Evolutionary conservation across 2,797 vertebrate species (phyloP).

Genomic region (Crenichthys baileyi): DNA sequence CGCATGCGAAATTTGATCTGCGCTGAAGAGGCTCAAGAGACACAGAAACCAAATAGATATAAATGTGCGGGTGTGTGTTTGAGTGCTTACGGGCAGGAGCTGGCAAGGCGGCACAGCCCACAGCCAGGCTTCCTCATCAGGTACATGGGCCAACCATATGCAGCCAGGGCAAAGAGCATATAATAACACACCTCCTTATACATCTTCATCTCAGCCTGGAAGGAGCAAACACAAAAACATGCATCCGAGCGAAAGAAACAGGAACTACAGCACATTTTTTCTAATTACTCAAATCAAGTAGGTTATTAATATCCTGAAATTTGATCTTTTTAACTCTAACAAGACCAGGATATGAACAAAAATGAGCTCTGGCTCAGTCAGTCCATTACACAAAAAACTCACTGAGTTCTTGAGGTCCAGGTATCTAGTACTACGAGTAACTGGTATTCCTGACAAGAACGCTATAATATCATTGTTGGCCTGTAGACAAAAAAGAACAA

Average conservation of each 20-base stretch:
- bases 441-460: slow-evolving; percentile 98
- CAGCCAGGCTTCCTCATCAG: slow-evolving; percentile 96
- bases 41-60: slow-evolving; percentile 53
- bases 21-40: slow-evolving; percentile 51
- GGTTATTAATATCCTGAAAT: neutral
- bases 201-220: slow-evolving; percentile 93
- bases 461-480: slow-evolving; percentile 98
- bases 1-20: slow-evolving; percentile 51
- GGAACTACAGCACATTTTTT: neutral
- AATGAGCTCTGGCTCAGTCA: neutral
- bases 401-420: slow-evolving; percentile 97
- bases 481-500: slow-evolving; percentile 70
- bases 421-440: slow-evolving; percentile 96
- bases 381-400: slow-evolving; percentile 66
- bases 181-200: slow-evolving; percentile 99
- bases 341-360: neutral
- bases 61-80: slow-evolving; percentile 53
- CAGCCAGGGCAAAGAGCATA: slow-evolving; percentile 98
- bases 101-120: slow-evolving; percentile 92
- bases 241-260: slow-evolving; percentile 19
- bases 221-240: neutral
- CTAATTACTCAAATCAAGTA: neutral
- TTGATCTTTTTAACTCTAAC: neutral
- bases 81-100: slow-evolving; percentile 94
- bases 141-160: slow-evolving; percentile 99